phyloP scores from a whole-genome alignment of 2,113 vertebrate species.

The Lipophrys pholis region DNA sequence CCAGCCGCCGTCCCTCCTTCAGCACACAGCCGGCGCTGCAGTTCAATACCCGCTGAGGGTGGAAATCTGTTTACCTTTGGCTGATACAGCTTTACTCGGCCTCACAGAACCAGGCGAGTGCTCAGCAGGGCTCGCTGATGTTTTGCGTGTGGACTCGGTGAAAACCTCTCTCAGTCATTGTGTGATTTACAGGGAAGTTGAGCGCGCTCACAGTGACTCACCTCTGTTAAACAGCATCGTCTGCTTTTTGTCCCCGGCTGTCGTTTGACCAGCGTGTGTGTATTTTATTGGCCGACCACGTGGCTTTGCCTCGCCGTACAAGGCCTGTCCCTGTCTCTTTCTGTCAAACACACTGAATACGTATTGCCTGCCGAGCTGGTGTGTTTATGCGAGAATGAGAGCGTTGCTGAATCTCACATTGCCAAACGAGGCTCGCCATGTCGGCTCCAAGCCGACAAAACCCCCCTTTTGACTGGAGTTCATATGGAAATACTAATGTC shows the following conservation, averaged over 20 bases:
- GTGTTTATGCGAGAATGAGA: background rate
- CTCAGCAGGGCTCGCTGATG: too few species aligned
- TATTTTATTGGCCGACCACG: slow-evolving; percentile 5
- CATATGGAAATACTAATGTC: slow-evolving; percentile 21
- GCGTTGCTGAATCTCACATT: background rate
- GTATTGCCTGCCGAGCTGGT: slow-evolving; percentile 29
- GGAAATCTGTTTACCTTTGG: slow-evolving; percentile 49
- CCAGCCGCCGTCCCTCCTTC: slow-evolving; percentile 31
- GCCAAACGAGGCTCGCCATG: background rate
- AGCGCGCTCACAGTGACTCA: slow-evolving; percentile 48
- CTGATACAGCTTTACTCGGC: slow-evolving; percentile 15
- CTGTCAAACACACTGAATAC: slow-evolving; percentile 71
- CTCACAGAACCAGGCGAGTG: background rate
- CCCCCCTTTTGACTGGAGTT: background rate
- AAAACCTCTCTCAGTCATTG: too few species aligned
- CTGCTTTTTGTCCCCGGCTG: slow-evolving; percentile 47
- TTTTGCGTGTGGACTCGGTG: too few species aligned
- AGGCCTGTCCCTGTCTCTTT: slow-evolving; percentile 65
- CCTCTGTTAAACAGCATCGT: slow-evolving; percentile 30
- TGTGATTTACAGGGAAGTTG: slow-evolving; percentile 26
- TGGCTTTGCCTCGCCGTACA: slow-evolving; percentile 65
- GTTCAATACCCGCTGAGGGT: slow-evolving; percentile 30
- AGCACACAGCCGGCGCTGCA: slow-evolving; percentile 41
- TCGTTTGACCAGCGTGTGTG: background rate
- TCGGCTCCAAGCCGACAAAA: background rate